Conservation (phyloP, 2,797 vertebrate species). For the Cyclopterus lumpus region DNA sequence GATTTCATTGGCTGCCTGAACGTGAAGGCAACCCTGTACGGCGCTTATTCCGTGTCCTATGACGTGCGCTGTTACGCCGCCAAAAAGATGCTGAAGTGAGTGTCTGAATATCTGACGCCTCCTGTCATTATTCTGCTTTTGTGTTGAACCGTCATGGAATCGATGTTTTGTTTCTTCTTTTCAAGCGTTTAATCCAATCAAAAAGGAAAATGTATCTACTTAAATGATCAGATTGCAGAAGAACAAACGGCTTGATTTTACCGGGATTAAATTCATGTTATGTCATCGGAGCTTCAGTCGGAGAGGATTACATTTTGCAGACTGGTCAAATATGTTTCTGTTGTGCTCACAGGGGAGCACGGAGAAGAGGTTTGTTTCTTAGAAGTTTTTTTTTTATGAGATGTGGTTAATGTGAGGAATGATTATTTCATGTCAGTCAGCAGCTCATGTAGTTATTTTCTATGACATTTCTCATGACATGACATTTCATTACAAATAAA, state of each 20-base stretch:
- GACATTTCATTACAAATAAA: accelerated
- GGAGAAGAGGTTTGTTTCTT: slow-evolving; percentile 12
- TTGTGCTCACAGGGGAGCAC: slow-evolving; percentile 9
- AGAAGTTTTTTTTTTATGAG: not conserved
- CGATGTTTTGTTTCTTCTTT: not conserved
- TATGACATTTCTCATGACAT: not conserved
- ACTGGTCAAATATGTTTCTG: slow-evolving; percentile 42
- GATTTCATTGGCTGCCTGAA: slow-evolving; percentile 94
- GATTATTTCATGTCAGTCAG: not conserved
- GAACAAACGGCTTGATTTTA: slow-evolving; percentile 59
- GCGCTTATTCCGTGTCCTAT: slow-evolving; percentile 91
- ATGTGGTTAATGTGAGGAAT: slow-evolving; percentile 9
- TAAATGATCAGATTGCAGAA: slow-evolving; percentile 24
- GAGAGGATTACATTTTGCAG: slow-evolving; percentile 56
- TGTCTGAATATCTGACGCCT: slow-evolving; percentile 31
- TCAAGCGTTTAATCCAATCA: slow-evolving; percentile 12
- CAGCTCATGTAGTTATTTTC: not conserved
- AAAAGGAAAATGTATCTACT: not conserved
- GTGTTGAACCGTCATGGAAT: slow-evolving; percentile 16
- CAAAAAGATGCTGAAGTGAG: slow-evolving; percentile 90
- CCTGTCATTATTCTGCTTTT: slow-evolving; percentile 10
- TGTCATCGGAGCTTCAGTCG: slow-evolving; percentile 45
- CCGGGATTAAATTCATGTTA: slow-evolving; percentile 63
- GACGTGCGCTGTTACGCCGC: slow-evolving; percentile 90
- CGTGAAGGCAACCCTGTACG: slow-evolving; percentile 90